These are phyloP conservation scores for Drosophila nikananu DNA, from an alignment of 1,140 invertebrate species.

Conservation along the genomic window DNA sequence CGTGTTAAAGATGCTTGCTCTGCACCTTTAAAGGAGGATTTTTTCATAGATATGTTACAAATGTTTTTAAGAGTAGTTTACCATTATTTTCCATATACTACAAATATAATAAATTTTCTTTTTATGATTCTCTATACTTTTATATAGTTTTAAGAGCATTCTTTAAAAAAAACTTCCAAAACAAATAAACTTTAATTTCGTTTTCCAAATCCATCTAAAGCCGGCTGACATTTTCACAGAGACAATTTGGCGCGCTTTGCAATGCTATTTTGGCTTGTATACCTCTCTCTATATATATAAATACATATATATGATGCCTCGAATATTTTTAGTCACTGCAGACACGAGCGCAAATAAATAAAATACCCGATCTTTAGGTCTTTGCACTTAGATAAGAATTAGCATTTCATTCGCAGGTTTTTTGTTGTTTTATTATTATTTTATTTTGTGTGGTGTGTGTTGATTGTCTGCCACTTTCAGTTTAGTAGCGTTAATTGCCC, in stretches of 20 bases:
- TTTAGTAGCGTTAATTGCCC: conserved; percentile 36
- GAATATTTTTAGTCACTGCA: conserved; percentile 42
- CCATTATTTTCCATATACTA: neutral
- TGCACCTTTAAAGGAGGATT: no score
- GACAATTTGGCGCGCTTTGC: conserved; percentile 41
- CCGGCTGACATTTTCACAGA: conserved; percentile 31
- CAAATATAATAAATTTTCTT: neutral
- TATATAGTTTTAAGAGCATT: neutral
- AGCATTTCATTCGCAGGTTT: conserved; percentile 48
- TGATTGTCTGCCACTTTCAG: conserved; percentile 9
- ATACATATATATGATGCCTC: conserved; percentile 1
- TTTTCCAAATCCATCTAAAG: conserved; percentile 9
- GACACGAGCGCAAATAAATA: conserved; percentile 43
- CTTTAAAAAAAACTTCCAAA: neutral
- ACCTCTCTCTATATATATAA: neutral
- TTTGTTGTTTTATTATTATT: conserved; percentile 1
- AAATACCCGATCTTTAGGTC: conserved; percentile 48
- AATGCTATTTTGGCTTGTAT: conserved; percentile 17
- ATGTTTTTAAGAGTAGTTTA: neutral
- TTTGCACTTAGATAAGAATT: conserved; percentile 67
- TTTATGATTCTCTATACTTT: neutral
- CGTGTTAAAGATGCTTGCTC: no score
- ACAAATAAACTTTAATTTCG: neutral
- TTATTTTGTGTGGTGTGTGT: conserved; percentile 8
- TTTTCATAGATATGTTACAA: neutral